A percentile compares a stretch with the other conserved stretches of the same genome.
Evolutionary conservation across 2,888 invertebrate genomes (phyloP).

Genomic region (Acleris emargana): DNA sequence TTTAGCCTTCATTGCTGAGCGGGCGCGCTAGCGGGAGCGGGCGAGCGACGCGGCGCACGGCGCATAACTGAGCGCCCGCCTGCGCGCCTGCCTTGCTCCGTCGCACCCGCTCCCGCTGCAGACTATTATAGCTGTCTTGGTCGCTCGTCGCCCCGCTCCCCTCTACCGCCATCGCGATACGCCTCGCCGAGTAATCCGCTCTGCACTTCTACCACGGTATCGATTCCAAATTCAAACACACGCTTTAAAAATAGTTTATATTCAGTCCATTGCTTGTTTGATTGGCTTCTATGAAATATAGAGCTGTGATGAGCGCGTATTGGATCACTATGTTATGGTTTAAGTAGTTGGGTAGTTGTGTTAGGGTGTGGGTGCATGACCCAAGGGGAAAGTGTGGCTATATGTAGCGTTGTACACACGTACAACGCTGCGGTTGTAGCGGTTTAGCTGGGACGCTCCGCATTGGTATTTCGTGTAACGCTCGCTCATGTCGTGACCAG

Average conservation of each 20-base stretch:
- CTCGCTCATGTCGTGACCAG: too few relatives aligned
- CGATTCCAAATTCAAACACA: neutral
- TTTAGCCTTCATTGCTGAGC: slow-evolving; percentile 62
- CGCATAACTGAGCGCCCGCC: slow-evolving; percentile 56
- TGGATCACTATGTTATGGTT: slow-evolving; percentile 38
- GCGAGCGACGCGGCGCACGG: slow-evolving; percentile 57
- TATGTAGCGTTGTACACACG: neutral
- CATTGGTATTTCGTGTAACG: neutral
- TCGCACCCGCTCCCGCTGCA: slow-evolving; percentile 48
- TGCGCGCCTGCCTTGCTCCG: slow-evolving; percentile 42
- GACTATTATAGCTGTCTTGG: slow-evolving; percentile 57
- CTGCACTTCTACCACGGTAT: slow-evolving; percentile 8
- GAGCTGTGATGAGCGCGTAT: slow-evolving; percentile 27
- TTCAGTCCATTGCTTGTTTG: slow-evolving; percentile 1
- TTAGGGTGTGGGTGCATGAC: slow-evolving; percentile 21
- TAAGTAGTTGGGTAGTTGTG: neutral
- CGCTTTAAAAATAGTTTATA: neutral
- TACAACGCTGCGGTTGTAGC: slow-evolving; percentile 18
- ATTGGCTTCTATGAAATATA: too few relatives aligned
- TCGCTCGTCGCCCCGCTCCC: slow-evolving; percentile 69
- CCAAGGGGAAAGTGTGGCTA: slow-evolving; percentile 2
- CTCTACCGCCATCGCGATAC: slow-evolving; percentile 53
- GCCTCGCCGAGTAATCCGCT: slow-evolving; percentile 48
- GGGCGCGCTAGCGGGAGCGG: slow-evolving; percentile 65
- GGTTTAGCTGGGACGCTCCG: slow-evolving; percentile 23